Evolutionary conservation across 2,888 invertebrate genomes (phyloP), one percentile per base, ranked within the genome.

Genomic region (Ectemnius lituratus): DNA sequence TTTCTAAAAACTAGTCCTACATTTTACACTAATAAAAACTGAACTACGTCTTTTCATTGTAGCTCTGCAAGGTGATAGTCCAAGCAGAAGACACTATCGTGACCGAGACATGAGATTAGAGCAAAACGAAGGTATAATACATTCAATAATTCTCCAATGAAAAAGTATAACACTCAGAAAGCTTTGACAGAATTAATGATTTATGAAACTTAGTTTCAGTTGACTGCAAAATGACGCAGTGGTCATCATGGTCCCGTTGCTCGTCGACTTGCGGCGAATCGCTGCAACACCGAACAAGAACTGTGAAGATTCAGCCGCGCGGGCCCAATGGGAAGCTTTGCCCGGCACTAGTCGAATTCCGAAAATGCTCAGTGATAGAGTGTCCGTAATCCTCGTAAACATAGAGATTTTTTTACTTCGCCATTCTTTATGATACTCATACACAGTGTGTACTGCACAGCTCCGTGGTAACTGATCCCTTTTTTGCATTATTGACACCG

Each of bases 221-320:
- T n/a, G 75, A 90, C 70, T 90, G 90, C 66, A 79, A 85, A 81
- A 85, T 88, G 61, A 85, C 88, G 14, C 93, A 93, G 70, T 97
- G 97, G 97, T 94, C 95, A 3, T 88, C 92, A 13, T 97, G 97
- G 97, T 95, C 96, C 47, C 94, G 95, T 81, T 98, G 98, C 91
- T 96, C 96, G 0, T 95, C 95, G n/a, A 95, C 95, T 0, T 98
- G 98, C 88, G 97, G 96, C 13, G 91, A 94, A 18, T 95, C 97
- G 13, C 93, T 95, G 67, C 94, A 94, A 86, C 95, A 95, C 88
- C 92, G 97, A 28, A 94, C 95, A 0, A 92, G 97, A 67, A 93
- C 93, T 75, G 97, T 91, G 2, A 83, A 78, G 58, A 93, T 90
- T 8, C 80, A 85, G 58, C 88, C 89, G 0, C 79, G 82, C 11